Conservation (phyloP, 2,797 vertebrate species). For the Philypnodon macrostomus region DNA sequence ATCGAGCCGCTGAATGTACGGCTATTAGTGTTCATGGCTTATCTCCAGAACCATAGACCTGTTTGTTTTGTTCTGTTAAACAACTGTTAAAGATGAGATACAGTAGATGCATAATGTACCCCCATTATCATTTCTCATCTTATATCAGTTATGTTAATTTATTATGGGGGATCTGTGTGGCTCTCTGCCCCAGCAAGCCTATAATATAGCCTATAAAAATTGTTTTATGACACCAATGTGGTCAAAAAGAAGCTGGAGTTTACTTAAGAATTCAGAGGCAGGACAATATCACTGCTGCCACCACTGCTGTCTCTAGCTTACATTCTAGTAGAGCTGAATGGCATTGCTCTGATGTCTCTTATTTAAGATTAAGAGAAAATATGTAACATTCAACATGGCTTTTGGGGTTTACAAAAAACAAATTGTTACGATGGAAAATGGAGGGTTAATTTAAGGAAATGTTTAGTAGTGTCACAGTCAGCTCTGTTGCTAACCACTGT, state of each 20-base stretch:
- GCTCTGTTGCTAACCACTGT: too few species aligned
- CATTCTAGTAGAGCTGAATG: slow-evolving; percentile 25
- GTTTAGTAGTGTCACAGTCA: background rate
- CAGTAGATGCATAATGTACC: background rate
- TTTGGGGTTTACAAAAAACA: slow-evolving; percentile 23
- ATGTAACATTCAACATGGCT: slow-evolving; percentile 23
- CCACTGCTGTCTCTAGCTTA: slow-evolving; percentile 22
- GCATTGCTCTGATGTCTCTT: slow-evolving; percentile 17
- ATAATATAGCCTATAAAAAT: too few species aligned
- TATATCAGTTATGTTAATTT: slow-evolving; percentile 38
- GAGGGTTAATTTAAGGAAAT: background rate
- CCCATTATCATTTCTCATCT: too few species aligned
- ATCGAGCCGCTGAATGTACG: slow-evolving; percentile 53
- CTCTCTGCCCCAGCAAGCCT: slow-evolving; percentile 12
- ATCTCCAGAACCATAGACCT: background rate
- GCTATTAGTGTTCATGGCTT: slow-evolving; percentile 26
- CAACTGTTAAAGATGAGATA: slow-evolving; percentile 27
- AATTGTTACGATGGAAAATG: slow-evolving; percentile 12
- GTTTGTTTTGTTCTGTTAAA: slow-evolving; percentile 28
- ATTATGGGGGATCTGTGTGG: slow-evolving; percentile 3
- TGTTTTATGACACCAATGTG: slow-evolving; percentile 37
- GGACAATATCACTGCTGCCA: slow-evolving; percentile 15
- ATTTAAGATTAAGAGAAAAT: slow-evolving; percentile 21
- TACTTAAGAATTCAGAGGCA: slow-evolving; percentile 26
- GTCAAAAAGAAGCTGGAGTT: slow-evolving; percentile 17